These are phyloP conservation scores for Carcharodon carcharias DNA, from an alignment of 2,797 vertebrate genomes.

Conservation along the genomic window DNA sequence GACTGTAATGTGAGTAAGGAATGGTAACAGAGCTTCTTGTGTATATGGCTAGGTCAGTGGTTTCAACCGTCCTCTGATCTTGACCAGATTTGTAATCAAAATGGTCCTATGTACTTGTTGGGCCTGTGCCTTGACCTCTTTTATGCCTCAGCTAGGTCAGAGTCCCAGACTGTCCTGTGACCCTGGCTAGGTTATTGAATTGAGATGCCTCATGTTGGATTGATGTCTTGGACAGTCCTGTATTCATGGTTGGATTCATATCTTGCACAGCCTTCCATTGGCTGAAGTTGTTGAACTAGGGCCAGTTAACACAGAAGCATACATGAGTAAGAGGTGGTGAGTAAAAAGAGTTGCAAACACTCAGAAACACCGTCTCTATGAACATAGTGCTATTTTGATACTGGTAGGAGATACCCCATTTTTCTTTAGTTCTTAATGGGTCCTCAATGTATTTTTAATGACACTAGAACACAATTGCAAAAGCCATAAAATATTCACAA, in stretches of 20 bases:
- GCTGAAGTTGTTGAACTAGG: not conserved
- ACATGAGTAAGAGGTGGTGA: not conserved
- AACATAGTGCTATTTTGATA: not conserved
- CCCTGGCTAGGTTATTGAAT: not conserved
- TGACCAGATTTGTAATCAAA: not conserved
- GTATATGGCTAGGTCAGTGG: not conserved
- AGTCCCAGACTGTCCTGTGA: not conserved
- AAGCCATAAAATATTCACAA: conserved; percentile 25
- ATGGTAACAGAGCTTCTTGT: not conserved
- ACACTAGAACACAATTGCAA: not conserved
- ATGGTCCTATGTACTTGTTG: not conserved
- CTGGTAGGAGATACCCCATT: not conserved
- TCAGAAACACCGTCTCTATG: not conserved
- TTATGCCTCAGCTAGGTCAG: not conserved
- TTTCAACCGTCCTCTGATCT: not conserved
- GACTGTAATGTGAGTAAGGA: not conserved
- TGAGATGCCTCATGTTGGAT: not conserved
- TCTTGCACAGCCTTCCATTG: not conserved
- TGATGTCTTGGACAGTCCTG: not conserved
- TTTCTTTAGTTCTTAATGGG: conserved; percentile 15
- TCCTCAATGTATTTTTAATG: conserved; percentile 20
- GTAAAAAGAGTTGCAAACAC: not conserved
- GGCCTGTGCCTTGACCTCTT: not conserved
- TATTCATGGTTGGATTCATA: not conserved
- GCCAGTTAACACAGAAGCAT: not conserved